Base-by-base conservation (phyloP, 2,888 invertebrate species). In the Schrankia costaestrigalis region DNA sequence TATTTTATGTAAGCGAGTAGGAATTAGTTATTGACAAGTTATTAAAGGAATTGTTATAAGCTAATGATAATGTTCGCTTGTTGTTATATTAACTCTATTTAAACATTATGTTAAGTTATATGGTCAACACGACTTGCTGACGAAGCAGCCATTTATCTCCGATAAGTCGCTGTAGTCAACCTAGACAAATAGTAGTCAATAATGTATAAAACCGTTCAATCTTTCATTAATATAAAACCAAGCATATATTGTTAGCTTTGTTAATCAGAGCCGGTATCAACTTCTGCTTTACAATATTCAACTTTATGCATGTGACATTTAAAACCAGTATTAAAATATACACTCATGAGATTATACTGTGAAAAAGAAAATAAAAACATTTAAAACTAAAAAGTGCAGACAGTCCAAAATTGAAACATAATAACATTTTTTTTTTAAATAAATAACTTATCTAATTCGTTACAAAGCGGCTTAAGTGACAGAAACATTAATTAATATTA, bases 371-470 rank as follows among this genome's bases (percentile, higher is more conserved):
- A 47, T 12, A 34, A 25, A 10, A 12, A 9, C 10, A 9, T 39
- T 49, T 48, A 41, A 31, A 45, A 40, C 56, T 48, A 49, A 34
- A n/a, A 9, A 10, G 17, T 37, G 47, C 8, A 47, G 29, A 35
- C 27, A 30, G 45, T 51, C 45, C 35, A 39, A 40, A 37, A 50
- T 43, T 46, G 23, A 46, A n/a, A n/a, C n/a, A n/a, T 38, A 42
- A 48, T 37, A 55, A 37, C 38, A 52, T 45, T 38, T 51, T 4
- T 48, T 51, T 50, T n/a, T n/a, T n/a, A n/a, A 72, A 71, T 73
- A 74, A 76, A 75, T 75, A 71, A 75, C 63, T 75, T 62, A 63
- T 46, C 63, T 69, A 71, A 43, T 54, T 57, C 47, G 48, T 54
- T 61, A 41, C 42, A 62, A n/a, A 58, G 51, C 51, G 25, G 35